phyloP scores from a whole-genome alignment of 2,888 invertebrate genomes.

The Luperina nickerlii region DNA sequence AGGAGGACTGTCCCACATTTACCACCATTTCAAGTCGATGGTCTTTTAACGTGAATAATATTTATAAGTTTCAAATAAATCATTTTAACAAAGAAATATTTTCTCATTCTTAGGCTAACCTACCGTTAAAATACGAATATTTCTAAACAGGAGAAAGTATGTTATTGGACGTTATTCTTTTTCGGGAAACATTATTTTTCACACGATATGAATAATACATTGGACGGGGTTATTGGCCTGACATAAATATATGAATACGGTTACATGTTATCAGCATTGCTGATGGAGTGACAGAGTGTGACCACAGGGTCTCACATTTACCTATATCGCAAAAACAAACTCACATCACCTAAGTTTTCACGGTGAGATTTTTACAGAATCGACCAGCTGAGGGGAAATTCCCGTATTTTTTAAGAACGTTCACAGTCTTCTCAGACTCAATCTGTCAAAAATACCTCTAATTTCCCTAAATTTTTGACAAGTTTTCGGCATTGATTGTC shows the following conservation, averaged over 20 bases:
- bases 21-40: constrained; percentile 87
- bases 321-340: neutral
- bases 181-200: neutral
- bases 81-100: neutral
- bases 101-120: neutral
- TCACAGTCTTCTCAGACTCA: too few species aligned
- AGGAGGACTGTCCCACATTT: constrained; percentile 85
- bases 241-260: constrained; percentile 25
- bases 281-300: constrained; percentile 35
- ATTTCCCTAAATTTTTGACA: too few species aligned
- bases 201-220: neutral
- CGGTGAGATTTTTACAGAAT: too few species aligned
- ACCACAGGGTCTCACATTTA: constrained; percentile 31
- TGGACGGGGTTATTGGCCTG: constrained; percentile 43
- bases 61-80: constrained; percentile 36
- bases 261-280: constrained; percentile 40
- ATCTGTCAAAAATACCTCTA: too few species aligned
- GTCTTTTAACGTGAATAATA: constrained; percentile 74
- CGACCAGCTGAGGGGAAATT: too few species aligned
- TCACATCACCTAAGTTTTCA: too few species aligned
- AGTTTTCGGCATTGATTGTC: too few species aligned
- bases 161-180: neutral
- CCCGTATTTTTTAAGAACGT: too few species aligned
- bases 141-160: neutral
- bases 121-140: neutral